Base-by-base conservation (phyloP, 2,797 vertebrate species). In the Coregonus sp. region DNA sequence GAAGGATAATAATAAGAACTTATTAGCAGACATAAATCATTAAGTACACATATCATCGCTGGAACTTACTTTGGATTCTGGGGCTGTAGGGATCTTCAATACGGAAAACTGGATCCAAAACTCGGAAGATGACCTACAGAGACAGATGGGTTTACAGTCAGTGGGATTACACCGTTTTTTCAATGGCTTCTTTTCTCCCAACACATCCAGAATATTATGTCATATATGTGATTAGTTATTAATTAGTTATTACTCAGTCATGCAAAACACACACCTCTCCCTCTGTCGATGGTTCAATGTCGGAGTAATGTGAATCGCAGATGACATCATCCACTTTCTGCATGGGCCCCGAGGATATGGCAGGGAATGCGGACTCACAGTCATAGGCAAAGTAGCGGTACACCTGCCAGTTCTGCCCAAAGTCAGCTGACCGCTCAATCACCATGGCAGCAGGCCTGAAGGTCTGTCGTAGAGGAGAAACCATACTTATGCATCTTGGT, bases 321-420 rank as follows among this genome's bases (percentile, higher is more conserved):
- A 99, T 98, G 25, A 99, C 93, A 73, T 99, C 96, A 70, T 99
- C 97, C 0, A 99, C 98, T 88, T 96, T 98, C 86, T 95, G 94
- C 97, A 99, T 97, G 18, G 97, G 96, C 81, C 97, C 97, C 0
- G 87, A 90, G 52, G 95, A 96, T 69, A 98, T 71, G 0, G 89
- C 88, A 0, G 96, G 95, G 90, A 98, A 99, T 0, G 97, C 95
- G 3, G 94, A 85, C 89, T 98, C 98, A 0, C 98, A 99, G 91
- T 99, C 97, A 18, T 99, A 99, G 5, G 97, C 98, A 20, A 98
- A 99, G 90, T 98, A 99, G 9, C 98, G 95, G 75, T 99, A 99
- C 63, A 98, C 95, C 33, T 96, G 94, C 98, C 98, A 99, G 0
- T 95, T 96, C 81, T 94, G 92, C 75, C 96, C 98, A 29, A 97